phyloP scores from a whole-genome alignment of 1,140 invertebrate species.

The Drosophila pseudoobscura region DNA sequence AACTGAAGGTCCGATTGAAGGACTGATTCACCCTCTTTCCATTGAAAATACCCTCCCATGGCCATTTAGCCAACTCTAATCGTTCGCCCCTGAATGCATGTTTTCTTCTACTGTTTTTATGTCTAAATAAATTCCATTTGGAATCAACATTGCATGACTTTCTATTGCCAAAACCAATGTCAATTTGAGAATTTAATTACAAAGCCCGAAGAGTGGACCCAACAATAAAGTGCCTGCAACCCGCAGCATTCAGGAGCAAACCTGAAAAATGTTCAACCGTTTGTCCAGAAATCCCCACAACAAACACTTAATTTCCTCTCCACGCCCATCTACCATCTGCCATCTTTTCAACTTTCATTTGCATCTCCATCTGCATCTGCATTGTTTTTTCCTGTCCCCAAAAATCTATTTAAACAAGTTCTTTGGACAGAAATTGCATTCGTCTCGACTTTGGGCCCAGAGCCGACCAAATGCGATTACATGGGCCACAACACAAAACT shows the following conservation, averaged over 20 bases:
- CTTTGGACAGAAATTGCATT: conserved; percentile 67
- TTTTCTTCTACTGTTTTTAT: neutral
- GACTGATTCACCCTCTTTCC: neutral
- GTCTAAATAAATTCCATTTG: conserved; percentile 57
- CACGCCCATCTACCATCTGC: neutral
- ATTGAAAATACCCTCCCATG: neutral
- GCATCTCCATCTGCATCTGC: conserved; percentile 26
- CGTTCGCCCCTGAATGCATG: neutral
- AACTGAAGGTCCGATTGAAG: too few relatives aligned
- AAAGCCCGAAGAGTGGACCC: conserved; percentile 17
- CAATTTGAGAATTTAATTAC: conserved; percentile 72
- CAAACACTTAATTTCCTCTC: conserved; percentile 42
- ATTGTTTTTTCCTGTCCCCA: conserved; percentile 42
- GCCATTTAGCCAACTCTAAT: too few relatives aligned
- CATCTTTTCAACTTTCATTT: conserved; percentile 38
- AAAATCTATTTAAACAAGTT: conserved; percentile 64
- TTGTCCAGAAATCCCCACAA: conserved; percentile 6
- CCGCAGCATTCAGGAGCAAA: conserved; percentile 29
- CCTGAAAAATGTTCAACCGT: conserved; percentile 30
- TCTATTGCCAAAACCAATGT: conserved; percentile 29
- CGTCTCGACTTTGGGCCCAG: conserved; percentile 28
- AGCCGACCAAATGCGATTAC: conserved; percentile 68
- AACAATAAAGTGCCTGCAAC: conserved; percentile 19
- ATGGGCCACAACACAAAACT: conserved; percentile 51
- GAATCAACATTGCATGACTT: conserved; percentile 66